Evolutionary conservation across 92 coral and sea anemone genomes (phyloP), one percentile per base, ranked within the genome.

Genomic region (Blastomussa wellsi): DNA sequence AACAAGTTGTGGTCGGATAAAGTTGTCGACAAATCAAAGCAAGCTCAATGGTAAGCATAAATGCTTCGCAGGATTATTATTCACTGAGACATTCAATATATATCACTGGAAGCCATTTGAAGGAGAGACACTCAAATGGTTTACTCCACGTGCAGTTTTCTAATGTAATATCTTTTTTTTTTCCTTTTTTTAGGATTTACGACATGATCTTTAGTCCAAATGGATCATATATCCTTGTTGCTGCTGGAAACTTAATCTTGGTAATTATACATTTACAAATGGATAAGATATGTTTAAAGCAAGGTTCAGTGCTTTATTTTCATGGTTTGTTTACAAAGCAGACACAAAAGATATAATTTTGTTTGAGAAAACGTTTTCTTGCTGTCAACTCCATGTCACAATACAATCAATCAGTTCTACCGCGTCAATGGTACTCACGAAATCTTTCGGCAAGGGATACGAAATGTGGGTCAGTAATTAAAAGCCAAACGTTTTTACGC

Each of bases 191-290:
- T 81, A 95, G 98, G 80, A 95, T 95, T 48, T 92, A 95, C 78
- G 98, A 90, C 83, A 55, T 95, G 24, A 81, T 82, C 24, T 92
- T 94, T 72, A 92, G 95, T 65, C 98, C 98, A 0, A 93, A 94
- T 85, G 98, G 98, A 57, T 88, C 92, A 12, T 89, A 69, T 16
- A 88, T 95, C 22, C 82, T 95, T 6, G 95, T 90, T 26, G 83
- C 98, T 4, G 98, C 98, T n/a, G 98, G 98, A 51, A 92, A 91
- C 65, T 90, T 89, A 53, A 90, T 95, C 77, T 86, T 95, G 98
- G 98, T 95, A 70, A 28, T 38, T 70, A 76, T 82, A n/a, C 39
- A 70, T 71, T 82, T 82, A 35, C 29, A 53, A 52, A 71, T 9
- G 79, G 38, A 70, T 51, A 39, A 52, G n/a, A 53, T 52, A 55